phyloP scores from a whole-genome alignment of 2,888 invertebrate species.

The Melanostoma scalare region DNA sequence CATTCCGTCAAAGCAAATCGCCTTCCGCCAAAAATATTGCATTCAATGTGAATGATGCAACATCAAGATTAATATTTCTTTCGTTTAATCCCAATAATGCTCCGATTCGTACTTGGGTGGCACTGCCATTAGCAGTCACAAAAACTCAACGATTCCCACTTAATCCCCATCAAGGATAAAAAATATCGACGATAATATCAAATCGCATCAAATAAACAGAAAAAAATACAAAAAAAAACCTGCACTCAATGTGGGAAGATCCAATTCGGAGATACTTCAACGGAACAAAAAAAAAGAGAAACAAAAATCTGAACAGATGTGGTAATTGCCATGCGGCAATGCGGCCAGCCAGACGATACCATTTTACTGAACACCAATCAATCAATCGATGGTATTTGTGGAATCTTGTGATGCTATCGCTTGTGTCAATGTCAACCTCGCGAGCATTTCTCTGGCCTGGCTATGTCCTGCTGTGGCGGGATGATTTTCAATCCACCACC shows the following conservation, averaged over 20 bases:
- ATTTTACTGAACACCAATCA: slow-evolving; percentile 59
- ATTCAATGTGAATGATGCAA: slow-evolving; percentile 52
- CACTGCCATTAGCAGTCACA: slow-evolving; percentile 65
- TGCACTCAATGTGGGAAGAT: slow-evolving; percentile 32
- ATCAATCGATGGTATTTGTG: slow-evolving; percentile 70
- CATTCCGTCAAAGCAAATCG: slow-evolving; percentile 36
- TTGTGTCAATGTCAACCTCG: slow-evolving; percentile 70
- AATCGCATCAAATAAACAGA: too few species aligned
- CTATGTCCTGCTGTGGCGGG: slow-evolving; percentile 53
- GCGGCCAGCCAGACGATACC: slow-evolving; percentile 20
- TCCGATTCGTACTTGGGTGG: slow-evolving; percentile 59
- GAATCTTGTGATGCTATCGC: slow-evolving; percentile 68
- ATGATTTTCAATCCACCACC: slow-evolving; percentile 30
- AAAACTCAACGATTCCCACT: slow-evolving; percentile 66
- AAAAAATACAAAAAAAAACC: slow-evolving; percentile 13
- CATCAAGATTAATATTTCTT: slow-evolving; percentile 56
- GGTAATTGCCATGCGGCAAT: slow-evolving; percentile 49
- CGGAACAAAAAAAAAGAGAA: slow-evolving; percentile 12
- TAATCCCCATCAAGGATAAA: slow-evolving; percentile 67
- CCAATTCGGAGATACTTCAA: slow-evolving; percentile 22
- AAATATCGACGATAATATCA: slow-evolving; percentile 19
- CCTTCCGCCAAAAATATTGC: slow-evolving; percentile 55
- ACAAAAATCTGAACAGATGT: slow-evolving; percentile 62
- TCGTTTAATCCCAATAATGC: slow-evolving; percentile 45
- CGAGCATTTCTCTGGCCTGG: slow-evolving; percentile 28